phyloP scores from a whole-genome alignment of 2,797 vertebrate genomes.

The Brotula barbata region DNA sequence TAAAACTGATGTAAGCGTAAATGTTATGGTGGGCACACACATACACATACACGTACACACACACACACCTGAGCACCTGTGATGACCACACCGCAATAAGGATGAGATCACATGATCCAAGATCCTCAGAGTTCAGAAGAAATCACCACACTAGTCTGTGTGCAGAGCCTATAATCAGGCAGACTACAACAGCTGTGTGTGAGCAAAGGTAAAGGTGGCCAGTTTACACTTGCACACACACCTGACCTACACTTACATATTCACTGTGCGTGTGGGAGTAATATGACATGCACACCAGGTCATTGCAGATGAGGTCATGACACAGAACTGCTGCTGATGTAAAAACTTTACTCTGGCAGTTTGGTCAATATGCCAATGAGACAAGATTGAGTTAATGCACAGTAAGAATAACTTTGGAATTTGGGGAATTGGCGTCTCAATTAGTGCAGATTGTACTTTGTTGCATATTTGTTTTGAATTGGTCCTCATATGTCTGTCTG shows the following conservation, averaged over 20 bases:
- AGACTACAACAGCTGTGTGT: conserved; percentile 65
- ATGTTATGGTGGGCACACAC: conserved; percentile 18
- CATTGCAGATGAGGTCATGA: conserved; percentile 62
- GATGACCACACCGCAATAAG: conserved; percentile 43
- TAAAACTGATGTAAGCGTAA: conserved; percentile 36
- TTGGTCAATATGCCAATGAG: conserved; percentile 16
- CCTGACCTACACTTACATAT: conserved; percentile 49
- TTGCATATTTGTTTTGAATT: too few relatives aligned
- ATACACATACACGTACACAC: conserved; percentile 10
- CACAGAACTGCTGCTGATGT: conserved; percentile 41
- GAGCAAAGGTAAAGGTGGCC: conserved; percentile 47
- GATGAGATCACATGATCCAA: conserved; percentile 60
- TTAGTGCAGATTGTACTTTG: conserved; percentile 22
- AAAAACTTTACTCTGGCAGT: conserved; percentile 16
- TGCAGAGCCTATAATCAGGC: conserved; percentile 61
- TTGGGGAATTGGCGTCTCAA: conserved; percentile 2
- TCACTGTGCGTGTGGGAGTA: conserved; percentile 40
- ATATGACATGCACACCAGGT: conserved; percentile 62
- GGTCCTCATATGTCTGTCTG: conserved; percentile 15
- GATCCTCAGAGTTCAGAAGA: conserved; percentile 41
- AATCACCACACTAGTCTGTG: conserved; percentile 39
- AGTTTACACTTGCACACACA: conserved; percentile 35
- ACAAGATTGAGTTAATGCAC: conserved; percentile 7
- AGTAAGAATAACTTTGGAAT: conserved; percentile 2
- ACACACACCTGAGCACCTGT: conserved; percentile 44